Evolutionary conservation across 2,797 vertebrate genomes (phyloP).

Genomic region (Pseudochirops cupreus): DNA sequence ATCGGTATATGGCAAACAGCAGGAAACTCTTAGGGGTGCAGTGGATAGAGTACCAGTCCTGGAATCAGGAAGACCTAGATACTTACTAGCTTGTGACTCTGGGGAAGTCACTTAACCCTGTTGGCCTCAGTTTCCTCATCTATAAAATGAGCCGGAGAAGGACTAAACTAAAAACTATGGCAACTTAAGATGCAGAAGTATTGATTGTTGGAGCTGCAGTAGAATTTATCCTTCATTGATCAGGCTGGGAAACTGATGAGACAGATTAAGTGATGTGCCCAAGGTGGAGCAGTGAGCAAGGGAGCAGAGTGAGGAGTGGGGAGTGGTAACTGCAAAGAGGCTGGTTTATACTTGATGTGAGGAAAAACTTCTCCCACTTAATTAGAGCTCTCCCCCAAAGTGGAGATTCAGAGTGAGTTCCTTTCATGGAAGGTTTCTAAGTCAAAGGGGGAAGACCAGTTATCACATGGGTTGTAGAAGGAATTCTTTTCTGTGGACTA

Average conservation of each 20-base stretch:
- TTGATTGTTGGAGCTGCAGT: neutral
- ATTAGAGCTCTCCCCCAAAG: neutral
- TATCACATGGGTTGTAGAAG: neutral
- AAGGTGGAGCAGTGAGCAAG: neutral
- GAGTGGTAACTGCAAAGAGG: neutral
- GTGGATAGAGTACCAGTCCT: neutral
- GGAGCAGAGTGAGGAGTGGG: neutral
- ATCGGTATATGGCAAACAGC: conserved; percentile 51
- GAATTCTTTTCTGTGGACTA: neutral
- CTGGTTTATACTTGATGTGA: neutral
- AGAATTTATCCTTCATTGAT: neutral
- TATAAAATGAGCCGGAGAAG: neutral
- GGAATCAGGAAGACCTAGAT: neutral
- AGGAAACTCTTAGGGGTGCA: conserved; percentile 40
- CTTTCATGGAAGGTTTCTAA: neutral
- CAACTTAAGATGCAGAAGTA: neutral
- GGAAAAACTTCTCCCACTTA: neutral
- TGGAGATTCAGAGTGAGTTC: neutral
- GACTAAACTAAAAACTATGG: neutral
- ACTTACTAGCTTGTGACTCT: neutral
- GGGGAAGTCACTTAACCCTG: neutral
- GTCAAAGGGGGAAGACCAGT: neutral
- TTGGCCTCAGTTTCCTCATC: neutral
- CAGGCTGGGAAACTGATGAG: conserved; percentile 32
- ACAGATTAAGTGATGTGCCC: conserved; percentile 39